Evolutionary conservation across 2,888 invertebrate species (phyloP).

Genomic region (Trachelus iudaicus): DNA sequence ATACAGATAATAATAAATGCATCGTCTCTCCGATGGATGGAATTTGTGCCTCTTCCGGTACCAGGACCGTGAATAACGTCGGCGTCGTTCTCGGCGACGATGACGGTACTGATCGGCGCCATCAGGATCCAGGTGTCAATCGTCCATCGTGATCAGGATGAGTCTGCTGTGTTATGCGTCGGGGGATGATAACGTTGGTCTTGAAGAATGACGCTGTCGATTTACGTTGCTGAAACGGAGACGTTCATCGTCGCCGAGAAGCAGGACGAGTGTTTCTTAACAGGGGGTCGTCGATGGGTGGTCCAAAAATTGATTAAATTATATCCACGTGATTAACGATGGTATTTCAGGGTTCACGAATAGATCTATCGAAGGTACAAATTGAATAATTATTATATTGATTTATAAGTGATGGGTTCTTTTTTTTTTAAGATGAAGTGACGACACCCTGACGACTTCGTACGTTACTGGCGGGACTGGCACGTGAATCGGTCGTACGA

Average conservation of each 20-base stretch:
- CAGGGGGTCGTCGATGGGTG: neutral
- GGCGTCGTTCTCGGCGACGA: neutral
- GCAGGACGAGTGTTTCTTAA: neutral
- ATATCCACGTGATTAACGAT: neutral
- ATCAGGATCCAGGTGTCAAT: neutral
- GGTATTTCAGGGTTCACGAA: neutral
- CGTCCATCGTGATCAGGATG: neutral
- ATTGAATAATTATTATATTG: neutral
- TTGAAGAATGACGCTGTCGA: neutral
- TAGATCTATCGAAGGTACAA: neutral
- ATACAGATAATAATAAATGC: neutral
- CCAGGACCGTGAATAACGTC: neutral
- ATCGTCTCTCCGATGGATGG: neutral
- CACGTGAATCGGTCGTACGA: conserved; percentile 1
- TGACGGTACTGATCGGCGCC: too few relatives aligned
- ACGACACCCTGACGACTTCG: neutral
- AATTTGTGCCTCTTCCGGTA: neutral
- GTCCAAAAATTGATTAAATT: neutral
- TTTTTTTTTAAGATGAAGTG: neutral
- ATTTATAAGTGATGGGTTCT: neutral
- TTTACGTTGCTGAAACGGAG: neutral
- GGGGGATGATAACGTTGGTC: neutral
- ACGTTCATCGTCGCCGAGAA: neutral
- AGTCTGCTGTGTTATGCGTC: neutral
- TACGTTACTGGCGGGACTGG: neutral